Percentiles rank a stretch among this genome's conserved stretches.
phyloP scores from a whole-genome alignment of 2,888 invertebrate species.

The Leucophenga montana region DNA sequence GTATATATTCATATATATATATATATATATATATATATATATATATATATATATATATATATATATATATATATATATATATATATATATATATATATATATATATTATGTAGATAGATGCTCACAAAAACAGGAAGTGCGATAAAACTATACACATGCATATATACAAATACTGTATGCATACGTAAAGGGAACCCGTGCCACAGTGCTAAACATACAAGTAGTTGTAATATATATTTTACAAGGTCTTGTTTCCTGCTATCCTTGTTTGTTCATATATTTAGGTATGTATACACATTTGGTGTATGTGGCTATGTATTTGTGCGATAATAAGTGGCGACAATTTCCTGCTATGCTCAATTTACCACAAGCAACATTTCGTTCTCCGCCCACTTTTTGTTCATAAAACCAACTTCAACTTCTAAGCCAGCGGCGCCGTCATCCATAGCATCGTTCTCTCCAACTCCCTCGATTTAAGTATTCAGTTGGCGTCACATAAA shows the following conservation, averaged over 20 bases:
- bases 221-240: background rate
- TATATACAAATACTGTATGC: background rate
- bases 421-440: background rate
- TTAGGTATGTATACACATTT: conserved; percentile 23
- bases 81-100: too few relatives aligned
- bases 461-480: background rate
- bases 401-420: background rate
- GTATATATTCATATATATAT: too few relatives aligned
- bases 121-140: background rate
- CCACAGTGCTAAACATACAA: background rate
- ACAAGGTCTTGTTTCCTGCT: conserved; percentile 7
- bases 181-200: background rate
- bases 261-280: background rate
- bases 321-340: conserved; percentile 37
- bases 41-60: too few relatives aligned
- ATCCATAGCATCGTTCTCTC: background rate
- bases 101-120: too few relatives aligned
- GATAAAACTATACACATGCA: background rate
- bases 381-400: conserved; percentile 5
- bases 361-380: conserved; percentile 45
- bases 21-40: too few relatives aligned
- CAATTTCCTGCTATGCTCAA: conserved; percentile 58
- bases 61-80: too few relatives aligned
- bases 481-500: conserved; percentile 44
- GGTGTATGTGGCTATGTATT: conserved; percentile 25